Evolutionary conservation across 2,888 invertebrate species (phyloP), one percentile per base, ranked within the genome.

Genomic region (Cremastobaeus sp.): DNA sequence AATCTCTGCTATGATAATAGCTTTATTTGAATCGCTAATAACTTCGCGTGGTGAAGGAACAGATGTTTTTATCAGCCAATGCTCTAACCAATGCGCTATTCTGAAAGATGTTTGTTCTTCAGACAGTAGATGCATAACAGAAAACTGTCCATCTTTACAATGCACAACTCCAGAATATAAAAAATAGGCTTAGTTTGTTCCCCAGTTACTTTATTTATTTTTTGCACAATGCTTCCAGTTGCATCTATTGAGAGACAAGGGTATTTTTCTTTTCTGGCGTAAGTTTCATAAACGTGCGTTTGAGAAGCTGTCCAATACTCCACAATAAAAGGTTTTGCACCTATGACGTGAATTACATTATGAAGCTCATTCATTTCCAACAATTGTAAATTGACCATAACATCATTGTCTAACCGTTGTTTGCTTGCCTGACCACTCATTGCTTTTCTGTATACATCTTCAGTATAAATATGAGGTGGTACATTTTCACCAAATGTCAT

Each of bases 261-360:
- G 6, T 20, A 3, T 28, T 12, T 8, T 14, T 11, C 4, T 14
- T 28, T 32, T 21, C 17, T 52, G 9, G 39, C 30, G 30, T 72
- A 76, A 17, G 54, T 50, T 5, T 47, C 21, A 15, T 70, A 78
- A 1, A 76, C 21, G 12, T 30, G 50, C 1, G 6, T 43, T 32
- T 62, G 62, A 0, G 41, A 4, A 11, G 62, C 28, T 1, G 50
- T 34, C 43, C 62, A 62, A 12, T 52, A 62, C 11, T 50, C 41
- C 1, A 62, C 34, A 43, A 0, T 15, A 20, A 62, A 20, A 8
- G 50, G 62, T 1, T 30, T 30, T n/a, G 9, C 8, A 8, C 37
- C 21, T n/a, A 64, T 32, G 1, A 3, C 0, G 25, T 64, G 64
- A 11, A 71, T 71, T 0, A 55, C n/a, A 25, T 64, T 71, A 8